phyloP scores from a whole-genome alignment of 1,140 invertebrate genomes.

The Ridgeia piscesae region DNA sequence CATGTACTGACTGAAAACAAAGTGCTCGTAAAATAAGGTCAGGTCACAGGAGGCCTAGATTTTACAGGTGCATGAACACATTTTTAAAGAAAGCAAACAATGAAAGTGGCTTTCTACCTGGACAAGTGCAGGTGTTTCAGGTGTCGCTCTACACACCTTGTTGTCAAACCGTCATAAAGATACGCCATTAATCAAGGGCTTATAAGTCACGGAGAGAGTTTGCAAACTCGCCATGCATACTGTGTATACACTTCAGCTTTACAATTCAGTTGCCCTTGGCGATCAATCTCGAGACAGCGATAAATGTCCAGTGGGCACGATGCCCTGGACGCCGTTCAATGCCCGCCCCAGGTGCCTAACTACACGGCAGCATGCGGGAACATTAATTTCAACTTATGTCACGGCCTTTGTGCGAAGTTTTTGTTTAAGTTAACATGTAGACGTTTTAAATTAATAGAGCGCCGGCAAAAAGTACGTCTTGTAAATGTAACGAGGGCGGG shows the following conservation, averaged over 20 bases:
- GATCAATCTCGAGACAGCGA: neutral
- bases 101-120: neutral
- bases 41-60: neutral
- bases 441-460: neutral
- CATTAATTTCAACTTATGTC: neutral
- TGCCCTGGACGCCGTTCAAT: neutral
- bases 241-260: neutral
- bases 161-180: neutral
- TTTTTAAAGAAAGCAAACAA: constrained; percentile 2
- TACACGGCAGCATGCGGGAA: neutral
- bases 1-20: neutral
- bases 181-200: neutral
- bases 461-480: neutral
- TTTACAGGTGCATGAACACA: neutral
- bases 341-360: neutral
- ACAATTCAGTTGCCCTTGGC: neutral
- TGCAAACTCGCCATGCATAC: neutral
- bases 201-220: neutral
- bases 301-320: neutral
- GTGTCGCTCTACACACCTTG: neutral
- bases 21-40: neutral
- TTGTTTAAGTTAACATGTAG: neutral
- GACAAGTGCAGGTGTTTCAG: constrained; percentile 3
- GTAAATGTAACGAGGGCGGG: neutral
- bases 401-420: neutral